Evolutionary conservation across 2,113 vertebrate species (phyloP).

Genomic region (Halichoeres trimaculatus): DNA sequence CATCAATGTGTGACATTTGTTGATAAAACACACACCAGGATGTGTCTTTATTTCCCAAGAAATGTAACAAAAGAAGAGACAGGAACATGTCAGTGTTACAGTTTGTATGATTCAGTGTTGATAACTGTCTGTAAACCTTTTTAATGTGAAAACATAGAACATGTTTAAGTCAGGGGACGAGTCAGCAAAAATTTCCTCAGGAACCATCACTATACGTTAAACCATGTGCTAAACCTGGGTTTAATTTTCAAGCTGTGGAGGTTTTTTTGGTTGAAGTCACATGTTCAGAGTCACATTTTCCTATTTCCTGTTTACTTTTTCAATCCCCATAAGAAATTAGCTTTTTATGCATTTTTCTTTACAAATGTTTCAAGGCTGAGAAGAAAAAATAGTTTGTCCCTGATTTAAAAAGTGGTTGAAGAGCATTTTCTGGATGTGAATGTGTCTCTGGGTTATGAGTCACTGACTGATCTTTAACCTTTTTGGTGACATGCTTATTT

Average conservation of each 20-base stretch:
- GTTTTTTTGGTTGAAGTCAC: constrained; percentile 12
- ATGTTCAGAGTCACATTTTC: neutral
- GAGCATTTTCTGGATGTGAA: too few relatives aligned
- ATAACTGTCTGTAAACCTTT: neutral
- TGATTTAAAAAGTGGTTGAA: too few relatives aligned
- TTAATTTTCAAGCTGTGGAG: constrained; percentile 46
- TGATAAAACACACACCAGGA: neutral
- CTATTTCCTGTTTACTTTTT: neutral
- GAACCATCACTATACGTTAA: neutral
- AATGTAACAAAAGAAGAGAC: neutral
- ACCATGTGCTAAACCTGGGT: constrained; percentile 33
- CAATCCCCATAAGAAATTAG: neutral
- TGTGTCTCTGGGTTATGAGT: too few relatives aligned
- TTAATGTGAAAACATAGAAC: neutral
- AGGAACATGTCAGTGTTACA: too few relatives aligned
- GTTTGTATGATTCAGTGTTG: too few relatives aligned
- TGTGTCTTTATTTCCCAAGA: neutral
- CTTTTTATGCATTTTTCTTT: neutral
- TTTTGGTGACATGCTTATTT: too few relatives aligned
- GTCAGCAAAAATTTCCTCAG: neutral
- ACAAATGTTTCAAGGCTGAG: too few relatives aligned
- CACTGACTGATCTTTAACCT: too few relatives aligned
- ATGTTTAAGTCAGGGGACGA: too few relatives aligned
- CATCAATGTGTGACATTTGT: constrained; percentile 45
- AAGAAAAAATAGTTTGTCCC: too few relatives aligned